Conservation (phyloP, 92 coral and sea anemone genomes). For the Phenganax marumi region DNA sequence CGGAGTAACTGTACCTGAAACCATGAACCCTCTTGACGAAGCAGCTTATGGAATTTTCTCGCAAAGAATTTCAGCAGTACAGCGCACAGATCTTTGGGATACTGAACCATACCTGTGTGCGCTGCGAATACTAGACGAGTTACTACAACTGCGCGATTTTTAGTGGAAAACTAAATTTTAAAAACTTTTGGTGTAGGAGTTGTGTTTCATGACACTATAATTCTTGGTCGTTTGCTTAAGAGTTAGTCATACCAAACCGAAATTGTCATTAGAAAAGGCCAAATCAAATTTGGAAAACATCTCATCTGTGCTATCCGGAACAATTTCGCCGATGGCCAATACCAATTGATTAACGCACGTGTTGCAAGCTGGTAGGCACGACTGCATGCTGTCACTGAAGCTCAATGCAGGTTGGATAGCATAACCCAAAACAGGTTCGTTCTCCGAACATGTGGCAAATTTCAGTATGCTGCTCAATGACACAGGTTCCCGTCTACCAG, state of each 20-base stretch:
- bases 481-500: constrained; percentile 46
- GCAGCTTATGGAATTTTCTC: background rate
- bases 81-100: constrained; percentile 43
- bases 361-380: constrained; percentile 58
- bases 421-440: constrained; percentile 55
- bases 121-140: constrained; percentile 14
- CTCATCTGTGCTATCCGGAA: constrained; percentile 7
- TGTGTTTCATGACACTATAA: no score
- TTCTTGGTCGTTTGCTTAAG: no score
- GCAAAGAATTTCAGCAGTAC: constrained; percentile 5
- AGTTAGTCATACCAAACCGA: constrained; percentile 41
- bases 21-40: background rate
- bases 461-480: constrained; percentile 32
- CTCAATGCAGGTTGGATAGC: constrained; percentile 38
- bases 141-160: no score
- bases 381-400: constrained; percentile 24
- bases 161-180: no score
- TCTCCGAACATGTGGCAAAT: constrained; percentile 54
- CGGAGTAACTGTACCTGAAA: constrained; percentile 15
- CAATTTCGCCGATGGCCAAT: constrained; percentile 39
- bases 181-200: no score
- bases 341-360: constrained; percentile 46
- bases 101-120: constrained; percentile 47
- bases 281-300: constrained; percentile 44
- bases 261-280: constrained; percentile 42